Conservation (phyloP, 2,797 vertebrate genomes). For the Lithobates sylvaticus region DNA sequence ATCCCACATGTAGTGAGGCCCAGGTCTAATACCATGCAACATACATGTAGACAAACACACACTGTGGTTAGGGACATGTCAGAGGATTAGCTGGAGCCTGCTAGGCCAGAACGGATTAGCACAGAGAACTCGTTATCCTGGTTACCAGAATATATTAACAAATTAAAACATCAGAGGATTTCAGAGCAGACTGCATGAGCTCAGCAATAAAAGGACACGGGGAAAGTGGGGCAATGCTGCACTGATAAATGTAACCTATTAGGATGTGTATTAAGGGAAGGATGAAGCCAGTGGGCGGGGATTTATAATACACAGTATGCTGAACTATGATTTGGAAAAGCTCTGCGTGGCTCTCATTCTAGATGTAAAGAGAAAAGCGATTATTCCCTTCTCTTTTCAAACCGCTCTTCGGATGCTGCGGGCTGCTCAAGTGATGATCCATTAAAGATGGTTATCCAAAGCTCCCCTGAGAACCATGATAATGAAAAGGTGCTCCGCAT, state of each 20-base stretch:
- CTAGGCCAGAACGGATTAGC: slow-evolving; percentile 73
- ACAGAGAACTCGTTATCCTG: slow-evolving; percentile 71
- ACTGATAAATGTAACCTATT: neutral
- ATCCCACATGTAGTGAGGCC: slow-evolving; percentile 5
- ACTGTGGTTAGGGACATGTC: slow-evolving; percentile 65
- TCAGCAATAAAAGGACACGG: slow-evolving; percentile 39
- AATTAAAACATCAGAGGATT: slow-evolving; percentile 70
- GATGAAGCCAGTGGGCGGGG: neutral
- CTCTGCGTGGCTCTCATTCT: neutral
- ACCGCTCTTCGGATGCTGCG: neutral
- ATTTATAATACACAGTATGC: neutral
- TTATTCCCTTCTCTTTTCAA: neutral
- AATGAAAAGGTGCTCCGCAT: neutral
- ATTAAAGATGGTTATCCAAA: neutral
- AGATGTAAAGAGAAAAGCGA: neutral
- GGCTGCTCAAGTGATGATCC: neutral
- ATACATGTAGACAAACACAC: slow-evolving; percentile 42
- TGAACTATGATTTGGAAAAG: neutral
- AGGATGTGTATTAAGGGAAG: neutral
- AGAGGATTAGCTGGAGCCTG: slow-evolving; percentile 73
- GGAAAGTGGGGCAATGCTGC: slow-evolving; percentile 32
- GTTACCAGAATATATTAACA: slow-evolving; percentile 67
- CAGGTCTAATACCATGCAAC: slow-evolving; percentile 1
- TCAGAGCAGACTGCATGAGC: slow-evolving; percentile 63
- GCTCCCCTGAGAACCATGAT: neutral